phyloP scores from a whole-genome alignment of 2,113 vertebrate species.

The Salminus brasiliensis region DNA sequence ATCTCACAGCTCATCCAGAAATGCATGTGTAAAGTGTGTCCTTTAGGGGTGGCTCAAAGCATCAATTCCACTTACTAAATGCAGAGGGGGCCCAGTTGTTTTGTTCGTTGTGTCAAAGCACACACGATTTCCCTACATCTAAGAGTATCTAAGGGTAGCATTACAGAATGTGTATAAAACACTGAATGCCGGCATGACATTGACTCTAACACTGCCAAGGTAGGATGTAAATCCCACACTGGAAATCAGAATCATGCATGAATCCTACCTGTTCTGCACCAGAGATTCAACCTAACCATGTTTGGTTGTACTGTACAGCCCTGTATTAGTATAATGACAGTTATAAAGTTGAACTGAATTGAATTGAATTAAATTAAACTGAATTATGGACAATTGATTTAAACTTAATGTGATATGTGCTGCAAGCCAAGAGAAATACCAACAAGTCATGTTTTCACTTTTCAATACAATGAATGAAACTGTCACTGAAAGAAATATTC shows the following conservation, averaged over 20 bases:
- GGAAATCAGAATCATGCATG: background rate
- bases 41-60: too few species aligned
- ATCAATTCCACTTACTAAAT: too few species aligned
- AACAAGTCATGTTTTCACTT: background rate
- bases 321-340: too few species aligned
- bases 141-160: background rate
- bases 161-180: background rate
- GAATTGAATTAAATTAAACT: too few species aligned
- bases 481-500: constrained; percentile 14
- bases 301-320: too few species aligned
- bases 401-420: background rate
- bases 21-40: too few species aligned
- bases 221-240: background rate
- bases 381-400: background rate
- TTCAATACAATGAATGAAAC: background rate
- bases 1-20: too few species aligned
- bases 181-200: background rate
- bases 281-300: too few species aligned
- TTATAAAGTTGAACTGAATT: too few species aligned
- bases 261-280: too few species aligned
- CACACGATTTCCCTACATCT: background rate
- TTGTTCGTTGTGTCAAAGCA: background rate
- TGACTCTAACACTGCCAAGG: background rate
- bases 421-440: background rate
- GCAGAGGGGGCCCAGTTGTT: too few species aligned